Percentiles rank a stretch among this genome's conserved stretches.
phyloP scores from a whole-genome alignment of 2,888 invertebrate species.

The Melipona beecheii region DNA sequence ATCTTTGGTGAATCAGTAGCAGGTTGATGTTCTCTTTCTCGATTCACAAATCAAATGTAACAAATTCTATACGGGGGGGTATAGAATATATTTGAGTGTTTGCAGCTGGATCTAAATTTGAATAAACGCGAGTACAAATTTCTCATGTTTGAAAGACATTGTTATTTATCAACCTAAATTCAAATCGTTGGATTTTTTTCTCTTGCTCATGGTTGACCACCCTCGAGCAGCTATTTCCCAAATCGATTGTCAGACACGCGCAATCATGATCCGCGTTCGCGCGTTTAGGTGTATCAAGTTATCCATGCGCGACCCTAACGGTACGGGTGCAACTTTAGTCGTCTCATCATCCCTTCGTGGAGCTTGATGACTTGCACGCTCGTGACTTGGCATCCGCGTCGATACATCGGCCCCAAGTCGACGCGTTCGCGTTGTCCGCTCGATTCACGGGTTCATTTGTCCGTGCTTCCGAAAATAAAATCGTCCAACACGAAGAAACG shows the following conservation, averaged over 20 bases:
- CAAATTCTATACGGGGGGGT: too few relatives aligned
- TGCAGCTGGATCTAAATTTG: too few relatives aligned
- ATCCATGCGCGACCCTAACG: conserved; percentile 67
- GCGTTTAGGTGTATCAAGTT: conserved; percentile 77
- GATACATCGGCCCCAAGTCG: conserved; percentile 53
- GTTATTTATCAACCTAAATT: neutral
- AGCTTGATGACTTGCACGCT: conserved; percentile 78
- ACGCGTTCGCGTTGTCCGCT: conserved; percentile 56
- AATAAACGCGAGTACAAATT: neutral
- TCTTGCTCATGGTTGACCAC: neutral
- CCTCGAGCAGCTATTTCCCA: conserved; percentile 58
- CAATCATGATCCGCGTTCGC: conserved; percentile 71
- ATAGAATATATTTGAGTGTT: too few relatives aligned
- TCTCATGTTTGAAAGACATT: neutral
- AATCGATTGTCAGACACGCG: conserved; percentile 75
- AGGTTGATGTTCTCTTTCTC: too few relatives aligned
- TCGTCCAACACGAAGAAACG: conserved; percentile 21
- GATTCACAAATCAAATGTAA: too few relatives aligned
- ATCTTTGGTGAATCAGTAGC: too few relatives aligned
- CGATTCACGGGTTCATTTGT: conserved; percentile 67
- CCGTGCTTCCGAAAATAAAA: conserved; percentile 51
- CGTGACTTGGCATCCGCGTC: conserved; percentile 70
- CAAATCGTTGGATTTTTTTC: neutral
- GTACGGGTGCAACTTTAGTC: conserved; percentile 74
- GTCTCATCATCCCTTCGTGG: conserved; percentile 76